phyloP scores from a whole-genome alignment of 2,113 vertebrate genomes.

The Bos indicus region DNA sequence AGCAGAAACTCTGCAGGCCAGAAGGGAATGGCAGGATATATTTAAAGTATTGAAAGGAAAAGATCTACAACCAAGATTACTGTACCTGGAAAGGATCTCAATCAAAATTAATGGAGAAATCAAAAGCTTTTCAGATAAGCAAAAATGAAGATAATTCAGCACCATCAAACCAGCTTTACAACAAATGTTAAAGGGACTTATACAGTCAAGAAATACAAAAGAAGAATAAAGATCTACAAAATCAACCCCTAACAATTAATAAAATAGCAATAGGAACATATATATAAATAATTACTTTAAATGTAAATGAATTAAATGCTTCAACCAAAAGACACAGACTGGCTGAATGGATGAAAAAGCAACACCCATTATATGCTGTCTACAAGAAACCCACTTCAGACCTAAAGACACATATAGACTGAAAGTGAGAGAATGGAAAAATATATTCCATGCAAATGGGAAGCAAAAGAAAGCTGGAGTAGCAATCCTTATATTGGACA shows the following conservation, averaged over 20 bases:
- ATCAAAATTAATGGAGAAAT: not conserved
- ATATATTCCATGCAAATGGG: not conserved
- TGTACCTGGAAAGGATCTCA: not conserved
- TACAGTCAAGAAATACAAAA: not conserved
- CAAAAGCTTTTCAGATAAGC: not conserved
- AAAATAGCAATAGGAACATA: not conserved
- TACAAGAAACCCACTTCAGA: not conserved
- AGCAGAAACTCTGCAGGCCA: not conserved
- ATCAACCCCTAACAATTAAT: not conserved
- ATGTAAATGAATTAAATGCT: not conserved
- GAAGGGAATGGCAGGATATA: not conserved
- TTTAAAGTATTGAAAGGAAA: not conserved
- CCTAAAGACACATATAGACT: not conserved
- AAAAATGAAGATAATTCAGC: not conserved
- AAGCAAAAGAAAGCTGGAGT: not conserved
- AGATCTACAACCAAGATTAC: not conserved
- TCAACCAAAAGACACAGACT: not conserved
- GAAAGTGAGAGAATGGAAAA: not conserved
- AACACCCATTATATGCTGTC: not conserved
- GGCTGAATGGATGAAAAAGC: not conserved
- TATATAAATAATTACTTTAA: not conserved
- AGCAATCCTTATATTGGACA: not conserved
- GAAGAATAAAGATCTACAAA: not conserved
- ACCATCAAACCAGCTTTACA: not conserved
- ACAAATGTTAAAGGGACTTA: not conserved